Evolutionary conservation across 1,140 invertebrate species (phyloP), one percentile per base, ranked within the genome.

Genomic region (Cyphomyrmex costatus): DNA sequence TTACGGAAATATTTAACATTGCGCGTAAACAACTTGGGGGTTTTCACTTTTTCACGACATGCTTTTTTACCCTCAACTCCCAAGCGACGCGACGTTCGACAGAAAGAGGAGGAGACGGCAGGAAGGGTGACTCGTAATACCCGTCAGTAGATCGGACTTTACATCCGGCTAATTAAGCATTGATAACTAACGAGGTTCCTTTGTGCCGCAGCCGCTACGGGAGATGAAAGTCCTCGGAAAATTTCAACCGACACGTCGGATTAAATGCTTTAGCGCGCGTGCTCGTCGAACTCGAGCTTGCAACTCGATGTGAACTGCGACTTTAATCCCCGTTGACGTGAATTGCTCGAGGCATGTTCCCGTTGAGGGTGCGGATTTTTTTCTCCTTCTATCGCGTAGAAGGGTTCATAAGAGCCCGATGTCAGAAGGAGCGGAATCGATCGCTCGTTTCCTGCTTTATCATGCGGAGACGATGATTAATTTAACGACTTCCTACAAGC

Each of bases 121-220:
- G 61, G 4, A n/a, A 68, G 63, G 51, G 33, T 16, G 30, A 46
- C 27, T 65, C 10, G 30, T 46, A 80, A 90, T 80, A 87, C 60
- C 60, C 76, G 16, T 27, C 36, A 12, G 30, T 33, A 73, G 66
- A 88, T 86, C 88, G 85, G 82, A 73, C 85, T 86, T 77, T 73
- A 76, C 66, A 79, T 61, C 56, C 85, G 85, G 79, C 88, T 92
- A 92, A 93, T 93, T 92, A 90, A 87, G 87, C 88, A 85, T 92
- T 91, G 91, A 92, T 93, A 91, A 92, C 91, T 92, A 93, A 93
- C 90, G 88, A 89, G 87, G 53, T 89, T 84, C 87, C 90, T 91
- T 92, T 91, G 91, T 90, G 79, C 58, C 56, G 73, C 36, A 16
- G 33, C 65, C 65, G n/a, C 46, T 33, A 68, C 73, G 74, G 30